Base-by-base conservation (phyloP, 2,888 invertebrate species). In the Caenorhabditis virilis region DNA sequence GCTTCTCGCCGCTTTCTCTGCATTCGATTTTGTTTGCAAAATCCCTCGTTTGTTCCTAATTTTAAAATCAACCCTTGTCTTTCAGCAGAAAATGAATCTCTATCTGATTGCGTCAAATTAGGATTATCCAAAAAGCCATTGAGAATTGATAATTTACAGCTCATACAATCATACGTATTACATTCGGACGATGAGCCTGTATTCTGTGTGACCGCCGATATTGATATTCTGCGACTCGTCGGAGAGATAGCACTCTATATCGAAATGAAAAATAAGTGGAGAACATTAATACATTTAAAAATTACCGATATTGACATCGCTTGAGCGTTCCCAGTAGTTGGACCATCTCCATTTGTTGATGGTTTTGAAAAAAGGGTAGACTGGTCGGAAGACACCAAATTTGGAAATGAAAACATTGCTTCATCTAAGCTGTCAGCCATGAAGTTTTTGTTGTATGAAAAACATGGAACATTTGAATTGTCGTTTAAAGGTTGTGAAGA, bases 391-490 rank as follows among this genome's bases (percentile, higher is more conserved):
- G 60, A 52, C 11, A 61, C 74, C 15, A 71, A 39, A 48, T 74
- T 71, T 0, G 67, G 70, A 58, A 74, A 74, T 4, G 57, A 48
- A 58, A 69, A 69, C 56, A 74, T 54, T 27, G 74, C 74, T 35
- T 74, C 69, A 39, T 74, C 74, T 13, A 74, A 22, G 9, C 63
- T 46, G 27, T 54, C 58, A 4, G 74, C 70, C 64, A 71, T 62
- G 45, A 64, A 53, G 15, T 59, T 54, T n/a, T 56, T 51, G 46
- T 74, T 67, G 41, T 66, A 74, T 5, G 59, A 54, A 11, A 71
- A 56, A 57, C 74, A 74, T 7, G 56, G 60, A n/a, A n/a, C n/a
- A n/a, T n/a, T n/a, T n/a, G n/a, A n/a, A n/a, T n/a, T n/a, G n/a
- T n/a, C n/a, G n/a, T n/a, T n/a, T n/a, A n/a, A n/a, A n/a, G n/a